These are phyloP conservation scores for Papilio xuthus DNA, from an alignment of 1,140 invertebrate genomes.

Conservation along the genomic window DNA sequence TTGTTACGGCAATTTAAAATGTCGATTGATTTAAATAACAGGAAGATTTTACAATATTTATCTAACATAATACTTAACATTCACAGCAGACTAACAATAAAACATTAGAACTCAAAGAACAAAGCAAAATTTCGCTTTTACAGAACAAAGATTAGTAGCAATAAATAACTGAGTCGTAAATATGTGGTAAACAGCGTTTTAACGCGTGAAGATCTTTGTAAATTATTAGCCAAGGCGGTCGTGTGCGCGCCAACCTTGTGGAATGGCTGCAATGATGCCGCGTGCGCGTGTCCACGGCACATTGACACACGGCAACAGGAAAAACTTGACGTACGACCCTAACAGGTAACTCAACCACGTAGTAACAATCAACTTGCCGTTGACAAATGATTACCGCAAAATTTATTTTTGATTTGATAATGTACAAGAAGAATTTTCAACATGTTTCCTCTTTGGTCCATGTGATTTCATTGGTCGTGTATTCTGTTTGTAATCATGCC, in stretches of 20 bases:
- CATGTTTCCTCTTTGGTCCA: no score
- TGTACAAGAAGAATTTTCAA: no score
- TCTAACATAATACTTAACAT: constrained; percentile 8
- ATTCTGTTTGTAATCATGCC: no score
- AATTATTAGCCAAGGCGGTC: constrained; percentile 74
- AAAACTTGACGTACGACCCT: constrained; percentile 2
- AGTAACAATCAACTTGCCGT: background rate
- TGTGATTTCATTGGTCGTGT: no score
- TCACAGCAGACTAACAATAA: background rate
- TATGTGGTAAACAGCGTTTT: constrained; percentile 64
- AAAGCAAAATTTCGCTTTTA: constrained; percentile 20
- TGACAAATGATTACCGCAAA: background rate
- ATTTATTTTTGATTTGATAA: no score
- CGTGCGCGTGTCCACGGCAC: constrained; percentile 35
- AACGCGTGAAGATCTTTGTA: constrained; percentile 67
- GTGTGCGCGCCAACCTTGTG: constrained; percentile 67
- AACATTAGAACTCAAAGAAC: constrained; percentile 21
- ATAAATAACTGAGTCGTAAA: constrained; percentile 51
- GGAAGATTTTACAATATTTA: constrained; percentile 10
- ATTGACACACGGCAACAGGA: constrained; percentile 25
- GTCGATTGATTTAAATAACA: background rate
- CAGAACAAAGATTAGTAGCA: constrained; percentile 43
- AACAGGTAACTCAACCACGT: background rate
- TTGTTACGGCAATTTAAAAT: no score
- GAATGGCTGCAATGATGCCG: constrained; percentile 53